Conservation (phyloP, 2,888 invertebrate species). For the Dryadula phaetusa region DNA sequence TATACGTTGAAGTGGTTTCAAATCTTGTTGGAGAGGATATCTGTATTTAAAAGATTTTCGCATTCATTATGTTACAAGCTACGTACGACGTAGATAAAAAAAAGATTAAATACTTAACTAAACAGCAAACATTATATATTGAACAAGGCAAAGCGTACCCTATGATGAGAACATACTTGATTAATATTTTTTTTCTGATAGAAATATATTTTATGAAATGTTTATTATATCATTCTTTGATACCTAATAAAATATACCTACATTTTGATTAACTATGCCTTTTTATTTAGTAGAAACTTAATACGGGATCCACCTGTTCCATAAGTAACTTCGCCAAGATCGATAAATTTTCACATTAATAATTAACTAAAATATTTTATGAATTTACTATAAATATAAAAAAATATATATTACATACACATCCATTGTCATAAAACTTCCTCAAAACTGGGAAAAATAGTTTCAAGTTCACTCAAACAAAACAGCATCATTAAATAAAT, state of each 20-base stretch:
- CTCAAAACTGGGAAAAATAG: constrained; percentile 37
- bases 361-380: constrained; percentile 12
- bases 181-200: neutral
- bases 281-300: neutral
- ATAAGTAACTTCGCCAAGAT: neutral
- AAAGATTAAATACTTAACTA: too few relatives aligned
- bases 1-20: too few relatives aligned
- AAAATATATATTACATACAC: constrained; percentile 15
- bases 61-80: too few relatives aligned
- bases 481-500: constrained; percentile 32
- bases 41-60: too few relatives aligned
- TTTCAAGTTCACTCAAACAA: constrained; percentile 43
- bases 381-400: constrained; percentile 4
- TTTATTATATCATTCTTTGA: neutral
- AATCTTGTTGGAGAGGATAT: too few relatives aligned
- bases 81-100: too few relatives aligned
- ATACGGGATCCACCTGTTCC: neutral
- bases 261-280: neutral
- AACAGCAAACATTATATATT: neutral
- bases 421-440: constrained; percentile 32
- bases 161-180: neutral
- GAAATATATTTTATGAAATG: neutral
- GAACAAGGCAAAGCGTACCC: neutral
- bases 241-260: too few relatives aligned
- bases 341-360: neutral